Base-by-base conservation (phyloP, 2,888 invertebrate genomes). In the Petrolisthes cinctipes region DNA sequence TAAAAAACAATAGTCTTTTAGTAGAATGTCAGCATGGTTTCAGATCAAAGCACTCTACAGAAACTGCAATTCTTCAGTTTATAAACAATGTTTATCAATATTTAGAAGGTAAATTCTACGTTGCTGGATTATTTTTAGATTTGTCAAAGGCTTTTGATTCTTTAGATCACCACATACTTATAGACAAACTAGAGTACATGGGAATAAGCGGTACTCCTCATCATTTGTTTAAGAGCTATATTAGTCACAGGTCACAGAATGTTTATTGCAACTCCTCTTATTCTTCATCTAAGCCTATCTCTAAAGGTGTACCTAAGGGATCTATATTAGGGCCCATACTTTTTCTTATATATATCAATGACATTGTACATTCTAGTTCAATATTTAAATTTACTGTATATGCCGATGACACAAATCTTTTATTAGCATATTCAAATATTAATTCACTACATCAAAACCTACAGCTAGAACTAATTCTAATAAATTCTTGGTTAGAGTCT, bases 61-160 rank as follows among this genome's bases (percentile, higher is more conserved):
- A 78, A 53, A 53, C 78, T 53, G 53, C 78, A 6, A 7, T 53
- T 51, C 17, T 78, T 11, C 14, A 78, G 17, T 78, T 78, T 78
- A 11, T 17, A n/a, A 53, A 53, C 14, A 37, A 53, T 7, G 78
- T 53, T 5, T 78, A 53, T 53, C 37, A 53, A 9, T 53, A 78
- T 53, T 53, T 78, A 14, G 54, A 78, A 53, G 78, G n/a, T 4
- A 78, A 78, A n/a, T 17, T 9, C 6, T 53, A 54, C 6, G 78
- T 78, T 11, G 54, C 53, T 14, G 78, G 78, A 53, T 7, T 78
- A 54, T 78, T 78, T 53, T 53, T 53, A 17, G 78, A 78, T 17
- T 17, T 78, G 6, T 78, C 78, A 53, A 78, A 78, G 17, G 54
- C 78, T 4, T 78, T 78, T 53, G 78, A 78, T 53, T 53, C 78